phyloP scores from a whole-genome alignment of 2,113 vertebrate genomes.

The Ptilonorhynchus violaceus region DNA sequence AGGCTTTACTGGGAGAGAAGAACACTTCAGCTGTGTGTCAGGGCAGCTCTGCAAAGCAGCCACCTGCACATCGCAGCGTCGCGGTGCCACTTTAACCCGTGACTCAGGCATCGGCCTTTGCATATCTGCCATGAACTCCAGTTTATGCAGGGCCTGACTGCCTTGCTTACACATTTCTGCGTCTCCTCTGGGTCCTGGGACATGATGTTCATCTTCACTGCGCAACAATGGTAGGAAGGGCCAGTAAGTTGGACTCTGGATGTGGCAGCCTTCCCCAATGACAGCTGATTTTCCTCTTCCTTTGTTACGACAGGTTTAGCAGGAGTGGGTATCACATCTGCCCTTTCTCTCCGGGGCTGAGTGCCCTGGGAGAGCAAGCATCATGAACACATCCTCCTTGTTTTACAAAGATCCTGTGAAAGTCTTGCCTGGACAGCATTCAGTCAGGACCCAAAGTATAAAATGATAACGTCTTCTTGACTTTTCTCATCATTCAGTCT shows the following conservation, averaged over 20 bases:
- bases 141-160: background rate
- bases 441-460: background rate
- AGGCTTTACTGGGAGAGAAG: background rate
- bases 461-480: background rate
- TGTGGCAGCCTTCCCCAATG: accelerated
- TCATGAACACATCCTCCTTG: background rate
- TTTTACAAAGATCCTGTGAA: background rate
- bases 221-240: background rate
- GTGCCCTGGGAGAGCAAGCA: background rate
- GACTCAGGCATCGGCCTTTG: background rate
- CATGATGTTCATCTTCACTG: background rate
- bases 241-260: background rate
- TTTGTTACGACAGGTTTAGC: background rate
- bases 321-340: accelerated
- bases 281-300: background rate
- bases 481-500: background rate
- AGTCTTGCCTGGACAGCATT: background rate
- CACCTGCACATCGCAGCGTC: accelerated
- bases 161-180: background rate
- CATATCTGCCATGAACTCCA: background rate
- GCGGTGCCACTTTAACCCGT: accelerated
- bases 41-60: background rate
- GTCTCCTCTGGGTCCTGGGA: background rate
- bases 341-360: background rate
- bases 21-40: background rate